Conservation (phyloP, 2,113 vertebrate species). For the Vidua macroura region DNA sequence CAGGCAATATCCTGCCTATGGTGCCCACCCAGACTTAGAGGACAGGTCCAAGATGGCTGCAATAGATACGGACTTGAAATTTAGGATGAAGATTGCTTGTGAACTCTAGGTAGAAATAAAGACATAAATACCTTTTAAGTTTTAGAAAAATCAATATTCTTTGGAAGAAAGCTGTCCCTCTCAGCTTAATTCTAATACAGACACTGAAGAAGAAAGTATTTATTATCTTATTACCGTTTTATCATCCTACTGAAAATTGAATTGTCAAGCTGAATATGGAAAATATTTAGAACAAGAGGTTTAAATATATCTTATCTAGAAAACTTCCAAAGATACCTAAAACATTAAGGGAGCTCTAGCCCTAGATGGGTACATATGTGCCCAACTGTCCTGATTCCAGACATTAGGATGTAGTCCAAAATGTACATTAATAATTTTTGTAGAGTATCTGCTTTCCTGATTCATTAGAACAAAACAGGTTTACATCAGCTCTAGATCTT, state of each 20-base stretch:
- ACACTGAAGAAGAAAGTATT: not conserved
- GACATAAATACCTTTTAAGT: not conserved
- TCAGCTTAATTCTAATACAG: not conserved
- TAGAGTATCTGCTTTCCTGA: not conserved
- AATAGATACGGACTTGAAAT: not conserved
- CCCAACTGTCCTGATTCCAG: not conserved
- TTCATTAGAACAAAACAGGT: not conserved
- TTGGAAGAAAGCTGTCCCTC: not conserved
- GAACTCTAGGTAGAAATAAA: not conserved
- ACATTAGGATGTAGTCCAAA: not conserved
- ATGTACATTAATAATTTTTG: not conserved
- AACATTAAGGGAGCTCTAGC: not conserved
- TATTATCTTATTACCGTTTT: not conserved
- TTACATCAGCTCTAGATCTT: not conserved
- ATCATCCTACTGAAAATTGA: not conserved
- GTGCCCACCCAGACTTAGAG: fast-evolving
- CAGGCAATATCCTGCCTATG: fast-evolving
- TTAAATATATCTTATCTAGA: not conserved
- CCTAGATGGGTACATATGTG: not conserved
- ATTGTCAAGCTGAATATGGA: not conserved
- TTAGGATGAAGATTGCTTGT: not conserved
- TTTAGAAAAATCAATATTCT: not conserved
- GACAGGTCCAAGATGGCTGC: not conserved
- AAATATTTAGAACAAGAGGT: not conserved
- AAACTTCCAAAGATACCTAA: not conserved